Evolutionary conservation across 2,888 invertebrate species (phyloP).

Genomic region (Argyresthia albistria): DNA sequence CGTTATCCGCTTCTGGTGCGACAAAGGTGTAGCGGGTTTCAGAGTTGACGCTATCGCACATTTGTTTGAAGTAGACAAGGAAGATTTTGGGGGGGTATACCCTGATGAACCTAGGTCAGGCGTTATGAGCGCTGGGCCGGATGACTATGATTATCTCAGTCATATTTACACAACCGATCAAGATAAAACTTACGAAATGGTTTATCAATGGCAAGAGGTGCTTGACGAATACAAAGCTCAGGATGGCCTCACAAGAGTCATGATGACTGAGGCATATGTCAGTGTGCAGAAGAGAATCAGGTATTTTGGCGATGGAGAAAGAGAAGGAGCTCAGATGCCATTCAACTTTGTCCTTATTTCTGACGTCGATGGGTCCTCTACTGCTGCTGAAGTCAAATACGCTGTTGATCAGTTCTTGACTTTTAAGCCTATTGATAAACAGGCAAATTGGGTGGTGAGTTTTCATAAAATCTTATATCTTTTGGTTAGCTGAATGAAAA

Average conservation of each 20-base stretch:
- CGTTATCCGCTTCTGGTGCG: slow-evolving; percentile 85
- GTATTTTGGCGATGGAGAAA: slow-evolving; percentile 75
- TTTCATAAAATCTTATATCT: neutral
- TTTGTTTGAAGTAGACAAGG: slow-evolving; percentile 73
- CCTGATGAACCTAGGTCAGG: slow-evolving; percentile 71
- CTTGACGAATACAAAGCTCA: slow-evolving; percentile 70
- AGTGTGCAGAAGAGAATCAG: slow-evolving; percentile 70
- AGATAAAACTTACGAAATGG: slow-evolving; percentile 74
- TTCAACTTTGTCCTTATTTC: slow-evolving; percentile 84
- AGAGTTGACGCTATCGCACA: slow-evolving; percentile 84
- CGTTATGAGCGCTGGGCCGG: slow-evolving; percentile 39
- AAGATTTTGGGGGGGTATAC: slow-evolving; percentile 44
- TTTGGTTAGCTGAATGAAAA: neutral
- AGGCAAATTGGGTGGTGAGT: slow-evolving; percentile 85
- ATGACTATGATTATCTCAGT: slow-evolving; percentile 68
- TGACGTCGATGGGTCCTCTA: slow-evolving; percentile 69
- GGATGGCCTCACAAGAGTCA: slow-evolving; percentile 67
- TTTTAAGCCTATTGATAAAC: slow-evolving; percentile 72
- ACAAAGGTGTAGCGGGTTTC: slow-evolving; percentile 89
- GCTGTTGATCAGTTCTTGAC: slow-evolving; percentile 76
- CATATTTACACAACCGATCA: slow-evolving; percentile 77
- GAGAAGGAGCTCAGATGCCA: slow-evolving; percentile 79
- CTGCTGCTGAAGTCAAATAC: slow-evolving; percentile 73
- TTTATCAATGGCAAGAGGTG: slow-evolving; percentile 76
- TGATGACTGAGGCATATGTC: slow-evolving; percentile 85